Percentiles rank a stretch among this genome's conserved stretches.
Conservation (phyloP, 2,888 invertebrate species). For the Dicyrtomina minuta region DNA sequence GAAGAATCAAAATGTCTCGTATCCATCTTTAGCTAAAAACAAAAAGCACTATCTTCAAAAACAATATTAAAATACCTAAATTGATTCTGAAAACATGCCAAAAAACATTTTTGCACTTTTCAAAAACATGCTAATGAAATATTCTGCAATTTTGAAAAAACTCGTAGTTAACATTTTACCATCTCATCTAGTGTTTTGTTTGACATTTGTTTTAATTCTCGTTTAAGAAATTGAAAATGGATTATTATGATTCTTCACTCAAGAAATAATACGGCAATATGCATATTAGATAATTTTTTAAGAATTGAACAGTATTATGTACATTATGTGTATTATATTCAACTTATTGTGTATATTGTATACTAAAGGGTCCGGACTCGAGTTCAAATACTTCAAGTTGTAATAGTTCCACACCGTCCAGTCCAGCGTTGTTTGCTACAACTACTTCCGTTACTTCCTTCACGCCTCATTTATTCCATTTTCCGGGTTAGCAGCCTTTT, state of each 20-base stretch:
- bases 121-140: too few species aligned
- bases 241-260: constrained; percentile 2
- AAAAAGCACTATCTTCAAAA: too few species aligned
- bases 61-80: too few species aligned
- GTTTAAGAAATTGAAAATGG: neutral
- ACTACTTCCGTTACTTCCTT: constrained; percentile 57
- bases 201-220: too few species aligned
- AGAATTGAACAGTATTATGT: too few species aligned
- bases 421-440: constrained; percentile 70
- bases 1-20: too few species aligned
- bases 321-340: too few species aligned
- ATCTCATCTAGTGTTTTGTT: too few species aligned
- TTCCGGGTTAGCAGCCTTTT: constrained; percentile 70
- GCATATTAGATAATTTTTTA: too few species aligned
- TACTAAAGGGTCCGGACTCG: constrained; percentile 75
- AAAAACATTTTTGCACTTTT: neutral
- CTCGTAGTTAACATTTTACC: neutral
- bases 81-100: neutral
- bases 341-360: too few species aligned
- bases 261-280: too few species aligned
- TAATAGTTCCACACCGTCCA: constrained; percentile 94
- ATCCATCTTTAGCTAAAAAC: too few species aligned
- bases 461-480: constrained; percentile 70
- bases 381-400: constrained; percentile 94
- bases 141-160: neutral